phyloP scores from a whole-genome alignment of 1,140 invertebrate species.

The Kradibia gibbosae region DNA sequence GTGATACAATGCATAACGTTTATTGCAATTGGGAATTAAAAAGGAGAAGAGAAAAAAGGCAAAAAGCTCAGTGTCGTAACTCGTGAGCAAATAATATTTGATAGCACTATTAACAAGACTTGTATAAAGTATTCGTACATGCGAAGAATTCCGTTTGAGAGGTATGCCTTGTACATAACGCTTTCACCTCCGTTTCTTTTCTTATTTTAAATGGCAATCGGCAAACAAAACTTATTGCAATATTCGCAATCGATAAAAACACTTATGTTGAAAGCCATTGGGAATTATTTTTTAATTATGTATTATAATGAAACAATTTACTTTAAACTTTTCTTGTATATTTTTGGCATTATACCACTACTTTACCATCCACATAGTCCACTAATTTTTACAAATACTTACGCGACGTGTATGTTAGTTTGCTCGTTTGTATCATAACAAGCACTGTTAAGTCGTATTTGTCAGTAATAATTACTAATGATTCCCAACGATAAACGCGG shows the following conservation, averaged over 20 bases:
- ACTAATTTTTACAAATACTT: background rate
- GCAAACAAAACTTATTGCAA: background rate
- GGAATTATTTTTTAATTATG: background rate
- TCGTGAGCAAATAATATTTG: background rate
- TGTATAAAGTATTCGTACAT: background rate
- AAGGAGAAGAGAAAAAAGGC: background rate
- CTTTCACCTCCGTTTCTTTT: background rate
- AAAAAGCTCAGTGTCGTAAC: background rate
- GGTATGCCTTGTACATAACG: background rate
- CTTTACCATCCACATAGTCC: too few species aligned
- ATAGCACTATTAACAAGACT: background rate
- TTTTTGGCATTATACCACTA: too few species aligned
- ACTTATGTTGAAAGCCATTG: background rate
- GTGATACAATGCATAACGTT: background rate
- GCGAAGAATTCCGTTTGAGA: background rate
- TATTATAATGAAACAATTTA: background rate
- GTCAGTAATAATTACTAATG: background rate
- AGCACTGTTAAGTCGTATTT: background rate
- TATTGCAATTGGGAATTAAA: background rate
- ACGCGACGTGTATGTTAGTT: background rate
- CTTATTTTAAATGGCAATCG: background rate
- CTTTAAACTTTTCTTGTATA: background rate
- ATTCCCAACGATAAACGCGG: constrained; percentile 6
- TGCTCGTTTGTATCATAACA: background rate
- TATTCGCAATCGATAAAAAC: background rate